A percentile compares a stretch with the other conserved stretches of the same genome.
Conservation (phyloP, 2,797 vertebrate genomes). For the Harpagifer antarcticus region DNA sequence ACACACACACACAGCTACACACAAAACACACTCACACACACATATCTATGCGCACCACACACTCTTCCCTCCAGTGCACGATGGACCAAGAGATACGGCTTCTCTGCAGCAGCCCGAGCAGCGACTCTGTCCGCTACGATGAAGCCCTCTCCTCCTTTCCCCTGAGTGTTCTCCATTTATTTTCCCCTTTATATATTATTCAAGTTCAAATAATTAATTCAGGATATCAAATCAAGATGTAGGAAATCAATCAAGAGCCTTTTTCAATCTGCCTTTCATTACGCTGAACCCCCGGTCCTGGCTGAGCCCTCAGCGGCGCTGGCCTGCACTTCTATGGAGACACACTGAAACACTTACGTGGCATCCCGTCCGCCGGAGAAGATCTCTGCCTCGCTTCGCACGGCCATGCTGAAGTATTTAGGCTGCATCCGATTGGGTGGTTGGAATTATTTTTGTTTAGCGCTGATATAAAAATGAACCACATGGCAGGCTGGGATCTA, state of each 20-base stretch:
- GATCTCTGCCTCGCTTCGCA: constrained; percentile 69
- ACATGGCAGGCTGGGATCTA: constrained; percentile 72
- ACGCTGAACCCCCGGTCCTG: constrained; percentile 69
- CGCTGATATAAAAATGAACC: constrained; percentile 78
- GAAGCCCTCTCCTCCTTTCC: constrained; percentile 74
- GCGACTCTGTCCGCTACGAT: constrained; percentile 43
- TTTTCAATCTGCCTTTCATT: constrained; percentile 85
- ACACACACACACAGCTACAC: constrained; percentile 21
- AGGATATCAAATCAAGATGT: constrained; percentile 91
- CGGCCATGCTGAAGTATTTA: constrained; percentile 81
- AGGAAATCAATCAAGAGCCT: constrained; percentile 87
- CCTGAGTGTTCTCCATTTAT: constrained; percentile 85
- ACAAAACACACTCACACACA: constrained; percentile 15
- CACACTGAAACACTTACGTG: constrained; percentile 83
- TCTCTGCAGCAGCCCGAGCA: constrained; percentile 54
- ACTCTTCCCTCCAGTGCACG: constrained; percentile 54
- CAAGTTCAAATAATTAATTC: constrained; percentile 90
- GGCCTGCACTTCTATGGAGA: constrained; percentile 77
- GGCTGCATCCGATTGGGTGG: constrained; percentile 84
- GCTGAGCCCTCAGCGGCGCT: constrained; percentile 78
- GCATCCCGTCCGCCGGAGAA: constrained; percentile 76
- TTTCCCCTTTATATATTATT: constrained; percentile 89
- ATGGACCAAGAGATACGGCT: constrained; percentile 69
- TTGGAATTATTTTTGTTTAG: constrained; percentile 81
- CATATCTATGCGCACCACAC: constrained; percentile 27